These are phyloP conservation scores for Tupaia chinensis DNA, from an alignment of 2,113 vertebrate genomes.

Conservation along the genomic window DNA sequence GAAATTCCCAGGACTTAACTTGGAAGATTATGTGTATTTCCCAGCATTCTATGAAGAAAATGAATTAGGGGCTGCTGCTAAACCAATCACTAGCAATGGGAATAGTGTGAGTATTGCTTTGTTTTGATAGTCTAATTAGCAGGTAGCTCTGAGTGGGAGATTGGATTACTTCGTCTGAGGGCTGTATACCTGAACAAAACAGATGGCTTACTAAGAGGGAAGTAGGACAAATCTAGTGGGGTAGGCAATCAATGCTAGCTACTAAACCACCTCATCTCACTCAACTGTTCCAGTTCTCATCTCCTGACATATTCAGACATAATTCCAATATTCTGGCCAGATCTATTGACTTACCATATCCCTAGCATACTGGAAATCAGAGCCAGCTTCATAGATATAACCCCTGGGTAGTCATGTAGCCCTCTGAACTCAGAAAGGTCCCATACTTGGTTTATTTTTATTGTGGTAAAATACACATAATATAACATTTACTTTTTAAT, in stretches of 20 bases:
- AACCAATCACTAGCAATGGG: background rate
- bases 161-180: background rate
- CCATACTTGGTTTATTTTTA: background rate
- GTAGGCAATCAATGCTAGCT: background rate
- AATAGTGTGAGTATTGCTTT: background rate
- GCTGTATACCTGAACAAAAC: background rate
- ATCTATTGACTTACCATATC: background rate
- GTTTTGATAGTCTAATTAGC: conserved; percentile 1
- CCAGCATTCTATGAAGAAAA: background rate
- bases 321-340: background rate
- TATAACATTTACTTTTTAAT: background rate
- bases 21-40: background rate
- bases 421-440: background rate
- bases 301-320: background rate
- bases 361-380: background rate
- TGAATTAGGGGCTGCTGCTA: background rate
- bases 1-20: conserved; percentile 10
- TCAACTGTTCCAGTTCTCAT: background rate
- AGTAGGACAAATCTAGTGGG: background rate
- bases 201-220: background rate
- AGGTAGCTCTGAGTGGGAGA: background rate
- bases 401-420: background rate
- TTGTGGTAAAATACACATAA: background rate
- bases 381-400: background rate
- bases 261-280: background rate